Conservation (phyloP, 2,888 invertebrate genomes). For the Plebejus anna region DNA sequence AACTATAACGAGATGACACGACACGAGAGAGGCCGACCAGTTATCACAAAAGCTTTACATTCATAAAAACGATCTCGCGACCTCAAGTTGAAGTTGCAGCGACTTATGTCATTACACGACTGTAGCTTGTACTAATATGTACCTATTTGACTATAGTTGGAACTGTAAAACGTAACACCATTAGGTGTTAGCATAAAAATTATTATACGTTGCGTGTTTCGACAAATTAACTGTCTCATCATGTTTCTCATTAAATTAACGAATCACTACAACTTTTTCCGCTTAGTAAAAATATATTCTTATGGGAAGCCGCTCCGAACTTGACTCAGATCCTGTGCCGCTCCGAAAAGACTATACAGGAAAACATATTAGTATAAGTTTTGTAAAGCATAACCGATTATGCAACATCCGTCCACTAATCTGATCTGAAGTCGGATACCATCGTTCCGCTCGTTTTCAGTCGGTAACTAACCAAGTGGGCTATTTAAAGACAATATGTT, state of each 20-base stretch:
- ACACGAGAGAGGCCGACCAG: constrained; percentile 10
- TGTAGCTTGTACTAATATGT: background rate
- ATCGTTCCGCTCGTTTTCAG: constrained; percentile 65
- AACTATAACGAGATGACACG: constrained; percentile 28
- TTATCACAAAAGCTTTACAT: constrained; percentile 24
- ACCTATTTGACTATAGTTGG: background rate
- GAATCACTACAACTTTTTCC: background rate
- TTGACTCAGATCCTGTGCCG: background rate
- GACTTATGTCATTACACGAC: constrained; percentile 13
- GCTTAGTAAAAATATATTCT: background rate
- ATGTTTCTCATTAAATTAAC: background rate
- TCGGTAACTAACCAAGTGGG: constrained; percentile 55
- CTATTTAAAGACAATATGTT: constrained; percentile 31
- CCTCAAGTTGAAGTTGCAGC: constrained; percentile 14
- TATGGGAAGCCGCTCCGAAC: background rate
- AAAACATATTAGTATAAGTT: constrained; percentile 7
- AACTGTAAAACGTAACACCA: background rate
- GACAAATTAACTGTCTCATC: background rate
- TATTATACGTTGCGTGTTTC: background rate
- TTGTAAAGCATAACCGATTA: constrained; percentile 18
- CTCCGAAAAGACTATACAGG: background rate
- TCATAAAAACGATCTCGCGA: background rate
- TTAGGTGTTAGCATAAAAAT: background rate
- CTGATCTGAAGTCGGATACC: constrained; percentile 38
- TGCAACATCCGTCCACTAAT: constrained; percentile 23